A percentile compares a stretch with the other conserved stretches of the same genome.
Conservation (phyloP, 1,140 invertebrate species). For the Tetramorium parvispinum region DNA sequence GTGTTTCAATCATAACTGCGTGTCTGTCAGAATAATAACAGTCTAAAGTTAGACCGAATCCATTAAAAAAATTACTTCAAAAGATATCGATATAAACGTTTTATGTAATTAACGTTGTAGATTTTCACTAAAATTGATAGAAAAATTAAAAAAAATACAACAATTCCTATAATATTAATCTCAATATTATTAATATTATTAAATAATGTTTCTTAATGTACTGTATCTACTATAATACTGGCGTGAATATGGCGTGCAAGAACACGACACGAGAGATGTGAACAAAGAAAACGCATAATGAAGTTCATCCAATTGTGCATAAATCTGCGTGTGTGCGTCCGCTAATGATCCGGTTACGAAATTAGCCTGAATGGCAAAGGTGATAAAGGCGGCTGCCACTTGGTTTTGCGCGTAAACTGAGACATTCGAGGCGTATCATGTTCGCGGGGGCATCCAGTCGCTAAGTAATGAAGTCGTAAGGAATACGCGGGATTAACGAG, state of each 20-base stretch:
- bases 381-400: constrained; percentile 13
- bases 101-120: neutral
- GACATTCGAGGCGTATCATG: neutral
- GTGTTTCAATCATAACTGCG: neutral
- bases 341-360: constrained; percentile 48
- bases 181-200: neutral
- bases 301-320: constrained; percentile 23
- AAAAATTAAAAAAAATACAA: neutral
- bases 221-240: neutral
- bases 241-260: neutral
- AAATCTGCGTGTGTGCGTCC: constrained; percentile 34
- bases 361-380: constrained; percentile 40
- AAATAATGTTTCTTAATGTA: neutral
- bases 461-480: constrained; percentile 36
- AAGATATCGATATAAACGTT: neutral
- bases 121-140: neutral
- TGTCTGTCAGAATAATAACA: neutral
- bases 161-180: neutral
- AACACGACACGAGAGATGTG: neutral
- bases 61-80: neutral
- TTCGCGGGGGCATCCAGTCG: neutral
- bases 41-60: neutral
- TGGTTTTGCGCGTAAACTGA: neutral
- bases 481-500: constrained; percentile 1
- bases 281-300: neutral